Conservation (phyloP, 2,797 vertebrate species). For the Sitta carolinensis region DNA sequence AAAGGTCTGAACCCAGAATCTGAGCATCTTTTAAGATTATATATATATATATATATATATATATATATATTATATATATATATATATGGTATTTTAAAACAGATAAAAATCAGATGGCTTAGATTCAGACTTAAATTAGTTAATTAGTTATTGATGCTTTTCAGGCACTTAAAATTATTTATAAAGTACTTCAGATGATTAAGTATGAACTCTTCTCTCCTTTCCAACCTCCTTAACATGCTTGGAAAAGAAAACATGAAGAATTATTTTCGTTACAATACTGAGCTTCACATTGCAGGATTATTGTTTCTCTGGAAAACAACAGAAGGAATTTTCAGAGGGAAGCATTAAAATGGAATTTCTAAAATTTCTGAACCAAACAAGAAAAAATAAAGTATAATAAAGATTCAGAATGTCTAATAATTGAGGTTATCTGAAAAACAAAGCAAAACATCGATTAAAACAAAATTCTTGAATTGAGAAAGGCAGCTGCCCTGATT, state of each 20-base stretch:
- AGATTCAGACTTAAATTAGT: constrained; percentile 11
- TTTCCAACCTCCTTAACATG: not conserved
- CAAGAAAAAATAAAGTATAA: not conserved
- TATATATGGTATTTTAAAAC: not conserved
- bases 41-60: too few species aligned
- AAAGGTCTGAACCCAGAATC: not conserved
- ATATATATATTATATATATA: not conserved
- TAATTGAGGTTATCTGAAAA: not conserved
- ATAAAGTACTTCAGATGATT: not conserved
- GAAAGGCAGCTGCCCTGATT: not conserved
- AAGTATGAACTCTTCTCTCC: not conserved
- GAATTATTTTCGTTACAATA: not conserved
- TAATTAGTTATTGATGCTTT: not conserved
- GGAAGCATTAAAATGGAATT: not conserved
- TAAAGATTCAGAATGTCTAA: not conserved
- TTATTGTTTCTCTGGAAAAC: not conserved
- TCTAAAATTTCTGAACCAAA: not conserved
- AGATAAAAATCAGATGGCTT: not conserved
- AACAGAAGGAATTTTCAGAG: not conserved
- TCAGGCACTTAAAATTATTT: not conserved
- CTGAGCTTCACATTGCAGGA: not conserved
- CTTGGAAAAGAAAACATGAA: not conserved
- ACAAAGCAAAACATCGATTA: not conserved
- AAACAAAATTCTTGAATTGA: not conserved
- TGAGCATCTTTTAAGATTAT: not conserved